Evolutionary conservation across 2,113 vertebrate species (phyloP).

Genomic region (Oncorhynchus tshawytscha): DNA sequence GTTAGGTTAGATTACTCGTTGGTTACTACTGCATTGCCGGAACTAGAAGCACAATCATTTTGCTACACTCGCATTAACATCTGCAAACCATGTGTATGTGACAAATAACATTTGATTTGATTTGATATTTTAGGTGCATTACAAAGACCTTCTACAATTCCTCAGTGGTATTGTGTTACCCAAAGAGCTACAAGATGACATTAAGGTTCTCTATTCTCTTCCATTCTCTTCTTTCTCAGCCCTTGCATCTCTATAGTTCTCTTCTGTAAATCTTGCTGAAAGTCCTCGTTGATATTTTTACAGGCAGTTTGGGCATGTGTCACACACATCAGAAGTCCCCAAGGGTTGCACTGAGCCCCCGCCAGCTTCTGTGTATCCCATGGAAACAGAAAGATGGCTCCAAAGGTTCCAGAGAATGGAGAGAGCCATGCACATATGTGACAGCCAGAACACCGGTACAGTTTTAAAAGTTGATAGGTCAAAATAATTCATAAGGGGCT

Average conservation of each 20-base stretch:
- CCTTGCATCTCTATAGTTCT: background rate
- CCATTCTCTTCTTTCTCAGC: background rate
- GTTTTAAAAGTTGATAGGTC: too few species aligned
- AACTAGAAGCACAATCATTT: too few species aligned
- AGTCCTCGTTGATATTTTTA: background rate
- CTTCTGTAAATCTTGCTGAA: background rate
- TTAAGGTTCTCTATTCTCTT: background rate
- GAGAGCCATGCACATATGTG: slow-evolving; percentile 52
- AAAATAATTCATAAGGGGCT: too few species aligned
- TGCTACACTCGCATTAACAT: too few species aligned
- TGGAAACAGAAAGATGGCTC: slow-evolving; percentile 49
- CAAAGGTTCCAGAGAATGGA: slow-evolving; percentile 63
- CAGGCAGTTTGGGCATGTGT: slow-evolving; percentile 11
- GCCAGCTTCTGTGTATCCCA: background rate
- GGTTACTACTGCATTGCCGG: too few species aligned
- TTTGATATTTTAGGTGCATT: slow-evolving; percentile 24
- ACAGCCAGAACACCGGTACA: slow-evolving; percentile 57
- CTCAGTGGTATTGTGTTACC: slow-evolving; percentile 3
- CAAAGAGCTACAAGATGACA: slow-evolving; percentile 1
- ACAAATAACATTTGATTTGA: too few species aligned
- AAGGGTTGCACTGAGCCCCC: background rate
- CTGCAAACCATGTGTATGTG: too few species aligned
- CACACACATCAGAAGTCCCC: background rate
- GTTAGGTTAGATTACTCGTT: too few species aligned
- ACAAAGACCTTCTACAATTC: slow-evolving; percentile 36